A percentile compares a stretch with the other conserved stretches of the same genome.
These are phyloP conservation scores for Sebastes umbrosus DNA, from an alignment of 2,797 vertebrate genomes.

Conservation along the genomic window DNA sequence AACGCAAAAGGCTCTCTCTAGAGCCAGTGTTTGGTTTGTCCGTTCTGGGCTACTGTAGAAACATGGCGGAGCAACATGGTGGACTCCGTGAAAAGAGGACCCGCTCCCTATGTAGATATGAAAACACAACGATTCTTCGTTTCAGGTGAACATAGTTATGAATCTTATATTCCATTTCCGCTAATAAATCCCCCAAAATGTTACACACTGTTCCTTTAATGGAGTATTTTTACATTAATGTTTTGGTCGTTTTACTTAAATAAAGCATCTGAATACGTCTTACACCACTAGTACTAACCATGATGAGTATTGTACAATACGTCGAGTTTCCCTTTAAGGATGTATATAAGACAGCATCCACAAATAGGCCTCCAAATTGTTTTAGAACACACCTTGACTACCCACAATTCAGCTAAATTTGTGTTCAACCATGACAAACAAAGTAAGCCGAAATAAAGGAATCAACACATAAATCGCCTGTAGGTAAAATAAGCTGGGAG, in stretches of 20 bases:
- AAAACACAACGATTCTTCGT: too few species aligned
- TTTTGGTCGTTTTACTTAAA: neutral
- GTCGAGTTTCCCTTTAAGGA: neutral
- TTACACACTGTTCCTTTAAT: neutral
- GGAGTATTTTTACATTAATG: neutral
- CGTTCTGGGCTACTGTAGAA: too few species aligned
- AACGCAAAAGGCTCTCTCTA: too few species aligned
- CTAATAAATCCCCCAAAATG: neutral
- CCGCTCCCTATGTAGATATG: too few species aligned
- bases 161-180: too few species aligned
- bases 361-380: neutral
- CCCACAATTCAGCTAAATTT: neutral
- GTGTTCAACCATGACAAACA: neutral
- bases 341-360: neutral
- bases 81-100: too few species aligned
- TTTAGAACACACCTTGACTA: neutral
- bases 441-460: neutral
- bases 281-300: neutral
- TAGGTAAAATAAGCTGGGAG: neutral
- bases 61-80: too few species aligned
- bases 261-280: too few species aligned
- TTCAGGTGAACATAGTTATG: too few species aligned
- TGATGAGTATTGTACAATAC: neutral
- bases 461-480: neutral
- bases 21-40: too few species aligned